Evolutionary conservation across 1,140 invertebrate genomes (phyloP).

Genomic region (Drosophila leontia): DNA sequence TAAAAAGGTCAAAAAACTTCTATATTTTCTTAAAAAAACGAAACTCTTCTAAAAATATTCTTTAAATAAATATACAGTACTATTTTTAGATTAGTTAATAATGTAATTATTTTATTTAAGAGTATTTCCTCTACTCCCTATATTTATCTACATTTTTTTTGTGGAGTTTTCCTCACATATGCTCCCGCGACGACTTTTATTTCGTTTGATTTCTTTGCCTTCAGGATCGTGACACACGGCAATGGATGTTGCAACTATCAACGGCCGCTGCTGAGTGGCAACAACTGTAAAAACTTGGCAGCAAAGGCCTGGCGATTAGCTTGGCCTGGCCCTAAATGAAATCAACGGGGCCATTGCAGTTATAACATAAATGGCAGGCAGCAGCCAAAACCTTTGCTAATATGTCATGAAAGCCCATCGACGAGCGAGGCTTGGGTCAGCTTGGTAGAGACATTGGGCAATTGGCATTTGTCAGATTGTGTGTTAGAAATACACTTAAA

Average conservation of each 20-base stretch:
- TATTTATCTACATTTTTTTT: background rate
- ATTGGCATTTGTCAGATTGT: conserved; percentile 37
- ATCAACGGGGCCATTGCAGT: conserved; percentile 43
- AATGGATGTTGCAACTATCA: conserved; percentile 41
- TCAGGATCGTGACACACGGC: conserved; percentile 76
- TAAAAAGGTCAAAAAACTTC: no score
- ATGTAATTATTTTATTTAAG: conserved; percentile 5
- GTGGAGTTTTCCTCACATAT: conserved; percentile 30
- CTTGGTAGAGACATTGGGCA: conserved; percentile 26
- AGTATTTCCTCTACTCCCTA: background rate
- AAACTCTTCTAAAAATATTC: no score
- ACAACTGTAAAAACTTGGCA: conserved; percentile 24
- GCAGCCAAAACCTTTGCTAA: conserved; percentile 45
- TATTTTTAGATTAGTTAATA: no score
- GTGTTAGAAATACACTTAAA: background rate
- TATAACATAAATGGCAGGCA: conserved; percentile 40
- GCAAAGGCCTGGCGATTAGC: conserved; percentile 31
- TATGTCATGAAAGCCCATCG: conserved; percentile 49
- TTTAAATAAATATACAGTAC: no score
- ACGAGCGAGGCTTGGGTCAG: conserved; percentile 22
- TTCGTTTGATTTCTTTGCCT: conserved; percentile 63
- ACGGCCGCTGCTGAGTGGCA: conserved; percentile 2
- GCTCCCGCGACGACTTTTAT: conserved; percentile 30
- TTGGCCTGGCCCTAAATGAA: conserved; percentile 50
- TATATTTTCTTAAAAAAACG: no score